Evolutionary conservation across 2,797 vertebrate genomes (phyloP).

Genomic region (Sebastiscus albofasciatus): DNA sequence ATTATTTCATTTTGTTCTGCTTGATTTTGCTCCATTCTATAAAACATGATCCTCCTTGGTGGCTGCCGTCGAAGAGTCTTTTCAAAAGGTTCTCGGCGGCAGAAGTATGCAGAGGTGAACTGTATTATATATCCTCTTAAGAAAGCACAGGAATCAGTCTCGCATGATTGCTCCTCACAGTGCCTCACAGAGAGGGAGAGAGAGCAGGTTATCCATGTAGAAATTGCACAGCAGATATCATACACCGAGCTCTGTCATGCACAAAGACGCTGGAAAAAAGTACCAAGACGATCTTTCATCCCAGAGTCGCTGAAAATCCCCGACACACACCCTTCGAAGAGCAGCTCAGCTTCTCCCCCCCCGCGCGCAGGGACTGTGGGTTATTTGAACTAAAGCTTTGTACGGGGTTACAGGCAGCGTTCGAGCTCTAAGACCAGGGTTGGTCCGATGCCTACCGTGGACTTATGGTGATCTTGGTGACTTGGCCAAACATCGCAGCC

Average conservation of each 20-base stretch:
- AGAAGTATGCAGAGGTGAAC: conserved; percentile 73
- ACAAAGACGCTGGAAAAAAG: conserved; percentile 68
- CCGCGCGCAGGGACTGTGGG: conserved; percentile 46
- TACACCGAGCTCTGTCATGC: conserved; percentile 71
- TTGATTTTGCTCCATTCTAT: conserved; percentile 52
- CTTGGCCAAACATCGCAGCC: conserved; percentile 73
- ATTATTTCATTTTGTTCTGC: conserved; percentile 58
- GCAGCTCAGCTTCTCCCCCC: conserved; percentile 48
- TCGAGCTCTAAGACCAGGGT: conserved; percentile 67
- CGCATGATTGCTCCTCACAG: conserved; percentile 72
- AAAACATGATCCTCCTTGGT: conserved; percentile 43
- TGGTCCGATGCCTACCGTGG: conserved; percentile 71
- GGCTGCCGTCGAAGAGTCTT: conserved; percentile 42
- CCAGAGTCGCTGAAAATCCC: conserved; percentile 64
- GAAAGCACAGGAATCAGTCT: conserved; percentile 78
- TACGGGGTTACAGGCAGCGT: conserved; percentile 66
- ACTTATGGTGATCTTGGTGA: conserved; percentile 81
- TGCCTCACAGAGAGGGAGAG: conserved; percentile 57
- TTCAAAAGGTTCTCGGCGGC: conserved; percentile 63
- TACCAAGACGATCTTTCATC: conserved; percentile 74
- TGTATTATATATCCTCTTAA: conserved; percentile 82
- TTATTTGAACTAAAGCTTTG: conserved; percentile 77
- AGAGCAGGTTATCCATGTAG: conserved; percentile 78
- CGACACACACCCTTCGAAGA: conserved; percentile 63
- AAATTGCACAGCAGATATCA: conserved; percentile 79